Evolutionary conservation across 1,140 invertebrate genomes (phyloP), one percentile per base, ranked within the genome.

Genomic region (Drosophila pseudoananassae): DNA sequence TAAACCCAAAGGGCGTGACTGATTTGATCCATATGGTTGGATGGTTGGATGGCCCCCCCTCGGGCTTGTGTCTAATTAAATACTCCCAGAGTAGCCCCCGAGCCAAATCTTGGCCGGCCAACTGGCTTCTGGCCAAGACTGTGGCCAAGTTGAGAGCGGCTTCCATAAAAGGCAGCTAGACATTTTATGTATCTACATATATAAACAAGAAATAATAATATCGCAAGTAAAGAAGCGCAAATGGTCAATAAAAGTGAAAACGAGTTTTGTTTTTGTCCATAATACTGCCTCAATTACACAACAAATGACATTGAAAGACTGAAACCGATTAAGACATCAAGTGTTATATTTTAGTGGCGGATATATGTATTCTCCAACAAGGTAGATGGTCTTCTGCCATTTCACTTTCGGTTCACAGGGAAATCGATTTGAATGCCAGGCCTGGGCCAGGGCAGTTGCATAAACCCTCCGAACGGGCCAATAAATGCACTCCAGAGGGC

Each of bases 221-320:
- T 20, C 2, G 20, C 27, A 82, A 87, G 78, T 77, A 70, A 77
- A 87, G 82, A 82, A 68, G 69, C 82, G 70, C 77, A 66, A 85
- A 90, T 81, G 83, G 64, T 70, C 76, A 77, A 89, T 83, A 90
- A 88, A 85, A 90, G 77, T 90, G 77, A 87, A 90, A 90, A 89
- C 85, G 46, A 58, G 84, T 89, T 89, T 78, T 49, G 29, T 29
- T 38, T 38, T 50, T 74, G 71, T 31, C 70, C 71, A 75, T 75
- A 75, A 58, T 66, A 75, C 57, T 58, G 47, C 20, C 20, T 56
- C 52, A 56, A 64, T 84, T 64, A 74, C 74, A 76, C 76, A 77
- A 85, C 17, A 61, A 78, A 76, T 88, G 82, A 73, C 82, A 87
- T 87, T 87, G 82, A 88, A 87, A 43, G 40, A 15, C n/a, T 17